Conservation (phyloP, 2,888 invertebrate species). For the Panopea generosa region DNA sequence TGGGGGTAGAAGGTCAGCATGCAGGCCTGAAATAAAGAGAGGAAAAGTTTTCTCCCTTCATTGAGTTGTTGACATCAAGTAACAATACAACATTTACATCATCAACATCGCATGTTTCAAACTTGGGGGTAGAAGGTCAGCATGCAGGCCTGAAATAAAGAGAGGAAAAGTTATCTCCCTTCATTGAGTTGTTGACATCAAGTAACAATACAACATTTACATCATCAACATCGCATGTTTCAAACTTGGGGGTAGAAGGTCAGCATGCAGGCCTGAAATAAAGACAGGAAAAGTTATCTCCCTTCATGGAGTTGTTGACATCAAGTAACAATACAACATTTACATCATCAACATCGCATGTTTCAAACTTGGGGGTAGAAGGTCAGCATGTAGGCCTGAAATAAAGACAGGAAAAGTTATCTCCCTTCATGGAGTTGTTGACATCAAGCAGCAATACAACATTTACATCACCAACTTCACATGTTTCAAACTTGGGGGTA, state of each 20-base stretch:
- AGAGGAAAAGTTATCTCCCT: not conserved
- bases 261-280: not conserved
- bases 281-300: not conserved
- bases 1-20: constrained; percentile 86
- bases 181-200: not conserved
- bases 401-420: no score
- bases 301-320: no score
- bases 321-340: no score
- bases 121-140: constrained; percentile 86
- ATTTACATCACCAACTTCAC: no score
- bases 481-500: no score
- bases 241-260: no score
- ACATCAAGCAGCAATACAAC: not conserved
- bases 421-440: no score
- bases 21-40: constrained; percentile 79
- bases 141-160: constrained; percentile 84
- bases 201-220: not conserved
- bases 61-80: constrained; percentile 85
- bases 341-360: not conserved
- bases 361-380: no score
- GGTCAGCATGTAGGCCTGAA: no score
- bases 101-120: constrained; percentile 79
- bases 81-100: constrained; percentile 82
- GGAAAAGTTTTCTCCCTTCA: constrained; percentile 80
- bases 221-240: no score